Conservation (phyloP, 2,797 vertebrate species). For the Rhinella marina region DNA sequence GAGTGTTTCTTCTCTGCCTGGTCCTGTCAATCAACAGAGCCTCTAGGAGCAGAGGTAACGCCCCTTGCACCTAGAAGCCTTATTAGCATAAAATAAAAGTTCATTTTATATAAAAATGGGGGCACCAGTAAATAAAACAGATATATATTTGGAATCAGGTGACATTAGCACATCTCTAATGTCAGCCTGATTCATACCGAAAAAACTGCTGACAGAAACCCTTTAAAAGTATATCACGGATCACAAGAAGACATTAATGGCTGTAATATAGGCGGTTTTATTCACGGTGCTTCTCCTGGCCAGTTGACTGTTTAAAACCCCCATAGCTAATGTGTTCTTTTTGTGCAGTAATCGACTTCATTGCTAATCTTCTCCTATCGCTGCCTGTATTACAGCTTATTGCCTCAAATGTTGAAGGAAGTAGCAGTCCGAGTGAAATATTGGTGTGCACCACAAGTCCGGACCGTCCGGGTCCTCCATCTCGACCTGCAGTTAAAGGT, state of each 20-base stretch:
- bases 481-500: constrained; percentile 81
- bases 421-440: constrained; percentile 92
- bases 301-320: neutral
- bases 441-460: constrained; percentile 94
- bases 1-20: too few species aligned
- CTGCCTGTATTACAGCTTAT: constrained; percentile 81
- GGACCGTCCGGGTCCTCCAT: constrained; percentile 92
- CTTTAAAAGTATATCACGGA: neutral
- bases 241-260: neutral
- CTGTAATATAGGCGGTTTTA: neutral
- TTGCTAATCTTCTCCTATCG: neutral
- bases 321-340: neutral
- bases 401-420: constrained; percentile 91
- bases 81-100: too few species aligned
- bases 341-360: neutral
- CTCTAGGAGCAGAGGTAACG: too few species aligned
- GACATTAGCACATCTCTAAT: too few species aligned
- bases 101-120: too few species aligned
- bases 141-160: too few species aligned
- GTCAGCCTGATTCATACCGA: too few species aligned
- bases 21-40: too few species aligned
- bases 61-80: too few species aligned
- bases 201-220: too few species aligned
- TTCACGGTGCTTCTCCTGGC: too few species aligned
- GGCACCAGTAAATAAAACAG: too few species aligned